Evolutionary conservation across 2,888 invertebrate species (phyloP).

Genomic region (Piscicola geometra): DNA sequence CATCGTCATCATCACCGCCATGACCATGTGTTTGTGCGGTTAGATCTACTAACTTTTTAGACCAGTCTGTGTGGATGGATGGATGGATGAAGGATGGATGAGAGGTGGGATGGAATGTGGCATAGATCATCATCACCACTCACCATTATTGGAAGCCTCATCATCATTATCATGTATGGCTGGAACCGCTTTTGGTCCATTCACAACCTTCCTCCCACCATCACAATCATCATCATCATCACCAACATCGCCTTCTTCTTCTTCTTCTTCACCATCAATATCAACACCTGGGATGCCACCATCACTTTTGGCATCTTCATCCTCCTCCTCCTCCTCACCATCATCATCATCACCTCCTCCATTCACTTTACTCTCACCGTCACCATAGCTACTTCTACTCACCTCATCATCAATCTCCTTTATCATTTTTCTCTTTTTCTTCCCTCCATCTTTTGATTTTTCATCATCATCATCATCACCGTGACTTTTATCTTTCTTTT

Average conservation of each 20-base stretch:
- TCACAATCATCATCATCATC: constrained; percentile 13
- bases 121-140: not conserved
- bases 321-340: constrained; percentile 4
- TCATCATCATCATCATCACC: no score
- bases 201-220: not conserved
- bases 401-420: no score
- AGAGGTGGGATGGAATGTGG: not conserved
- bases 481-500: no score
- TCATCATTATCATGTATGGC: constrained; percentile 25
- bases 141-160: not conserved
- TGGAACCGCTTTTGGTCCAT: not conserved
- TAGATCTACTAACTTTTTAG: constrained; percentile 13
- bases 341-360: not conserved
- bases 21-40: not conserved
- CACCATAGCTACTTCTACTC: no score
- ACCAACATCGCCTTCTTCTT: constrained; percentile 22
- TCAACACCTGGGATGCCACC: constrained; percentile 32
- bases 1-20: not conserved
- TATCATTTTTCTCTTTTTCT: no score
- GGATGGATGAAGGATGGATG: not conserved
- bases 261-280: constrained; percentile 30
- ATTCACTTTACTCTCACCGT: no score
- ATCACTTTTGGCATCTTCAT: constrained; percentile 21
- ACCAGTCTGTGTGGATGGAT: constrained; percentile 7
- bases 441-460: no score